Base-by-base conservation (phyloP, 2,888 invertebrate species). In the Gisinianus flammeolus region DNA sequence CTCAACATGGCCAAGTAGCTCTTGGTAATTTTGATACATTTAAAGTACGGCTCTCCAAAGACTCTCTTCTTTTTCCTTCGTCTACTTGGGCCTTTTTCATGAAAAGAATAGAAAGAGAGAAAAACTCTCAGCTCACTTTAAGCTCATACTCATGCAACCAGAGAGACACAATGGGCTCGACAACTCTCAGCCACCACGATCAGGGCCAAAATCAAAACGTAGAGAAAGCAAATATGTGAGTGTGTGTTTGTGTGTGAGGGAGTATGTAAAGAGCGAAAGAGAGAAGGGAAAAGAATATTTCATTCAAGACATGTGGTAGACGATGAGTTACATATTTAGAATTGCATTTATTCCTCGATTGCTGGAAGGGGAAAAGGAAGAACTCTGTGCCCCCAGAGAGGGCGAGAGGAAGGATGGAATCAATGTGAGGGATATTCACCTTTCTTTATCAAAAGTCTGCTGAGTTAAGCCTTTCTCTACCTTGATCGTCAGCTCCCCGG, bases 361-460 rank as follows among this genome's bases (percentile, higher is more conserved):
- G 58, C 58, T 58, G 12, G 19, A 28, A 66, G 28, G 30, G 26
- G 16, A 3, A 12, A 22, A 66, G 66, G 66, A 28, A 28, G 26
- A 26, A 58, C n/a, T 26, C 10, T 62, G 44, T 67, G 31, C 67
- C 33, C 35, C 33, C 31, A 35, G 67, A 67, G 67, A 67, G 30
- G 31, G 8, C 1, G 30, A 66, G 30, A 66, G 31, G 66, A 28
- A 66, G 8, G 30, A 4, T 28, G 30, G 24, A 30, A 28, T 19
- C 19, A 22, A 62, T 62, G 28, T 62, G 35, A 62, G 26, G 62
- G 54, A 54, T 62, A 26, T 62, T 24, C 62, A 62, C 62, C 62
- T 62, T 62, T 62, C 28, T 62, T 62, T 62, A 62, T 62, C 62
- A 62, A 62, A 26, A 62, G 10, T 62, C 26, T 62, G 28, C 62